Conservation (phyloP, 2,113 vertebrate genomes). For the Piaya cayana region DNA sequence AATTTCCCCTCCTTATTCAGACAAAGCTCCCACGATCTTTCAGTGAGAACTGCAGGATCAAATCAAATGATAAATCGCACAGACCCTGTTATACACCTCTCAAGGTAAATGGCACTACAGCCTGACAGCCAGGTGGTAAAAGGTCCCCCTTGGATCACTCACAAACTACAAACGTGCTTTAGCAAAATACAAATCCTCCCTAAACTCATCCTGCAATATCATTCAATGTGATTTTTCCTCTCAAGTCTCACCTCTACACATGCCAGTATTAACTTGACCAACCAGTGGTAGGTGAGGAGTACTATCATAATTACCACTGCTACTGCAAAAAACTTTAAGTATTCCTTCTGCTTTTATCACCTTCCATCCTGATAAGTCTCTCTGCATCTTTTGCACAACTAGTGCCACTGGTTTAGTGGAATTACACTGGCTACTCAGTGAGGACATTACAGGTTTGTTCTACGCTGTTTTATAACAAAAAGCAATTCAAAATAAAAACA, state of each 20-base stretch:
- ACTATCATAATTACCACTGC: background rate
- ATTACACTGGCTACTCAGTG: background rate
- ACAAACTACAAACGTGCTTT: rapidly evolving
- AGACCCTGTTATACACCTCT: background rate
- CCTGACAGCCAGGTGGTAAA: background rate
- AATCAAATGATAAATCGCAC: background rate
- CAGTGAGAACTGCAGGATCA: background rate
- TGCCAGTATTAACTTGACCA: background rate
- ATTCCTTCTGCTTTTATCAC: background rate
- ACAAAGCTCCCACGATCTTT: background rate
- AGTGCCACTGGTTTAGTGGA: background rate
- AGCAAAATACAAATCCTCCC: background rate
- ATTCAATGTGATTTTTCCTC: rapidly evolving
- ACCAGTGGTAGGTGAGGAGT: rapidly evolving
- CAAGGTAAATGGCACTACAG: background rate
- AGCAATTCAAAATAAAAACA: background rate
- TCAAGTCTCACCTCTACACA: background rate
- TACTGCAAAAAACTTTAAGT: background rate
- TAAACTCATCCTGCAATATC: background rate
- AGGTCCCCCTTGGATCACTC: background rate
- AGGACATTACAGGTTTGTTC: background rate
- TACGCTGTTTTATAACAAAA: background rate
- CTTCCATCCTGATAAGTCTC: background rate
- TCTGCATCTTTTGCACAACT: background rate
- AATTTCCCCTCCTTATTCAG: slow-evolving; percentile 21